These are phyloP conservation scores for Pungitius pungitius DNA, from an alignment of 2,113 vertebrate species.

Conservation along the genomic window DNA sequence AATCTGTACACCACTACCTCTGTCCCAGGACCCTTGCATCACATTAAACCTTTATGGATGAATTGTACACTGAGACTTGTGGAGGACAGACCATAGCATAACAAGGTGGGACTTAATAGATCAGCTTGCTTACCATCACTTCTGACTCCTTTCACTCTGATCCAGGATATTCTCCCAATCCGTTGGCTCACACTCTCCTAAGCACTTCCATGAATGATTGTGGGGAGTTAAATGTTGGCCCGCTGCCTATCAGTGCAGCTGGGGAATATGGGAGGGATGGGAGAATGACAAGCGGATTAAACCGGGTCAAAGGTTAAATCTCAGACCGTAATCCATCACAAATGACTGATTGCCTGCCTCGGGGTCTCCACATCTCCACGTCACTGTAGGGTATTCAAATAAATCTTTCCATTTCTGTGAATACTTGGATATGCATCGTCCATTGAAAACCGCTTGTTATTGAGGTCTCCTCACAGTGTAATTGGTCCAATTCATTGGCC, in stretches of 20 bases:
- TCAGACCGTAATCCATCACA: constrained; percentile 60
- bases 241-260: constrained; percentile 77
- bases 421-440: constrained; percentile 20
- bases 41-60: background rate
- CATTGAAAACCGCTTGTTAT: constrained; percentile 7
- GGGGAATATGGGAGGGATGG: constrained; percentile 61
- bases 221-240: constrained; percentile 67
- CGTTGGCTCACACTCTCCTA: constrained; percentile 61
- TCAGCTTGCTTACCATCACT: constrained; percentile 19
- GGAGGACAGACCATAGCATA: background rate
- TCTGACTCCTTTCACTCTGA: constrained; percentile 38
- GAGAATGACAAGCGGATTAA: constrained; percentile 59
- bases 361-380: constrained; percentile 46
- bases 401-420: background rate
- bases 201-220: constrained; percentile 68
- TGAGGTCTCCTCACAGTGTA: background rate
- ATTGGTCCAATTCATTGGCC: background rate
- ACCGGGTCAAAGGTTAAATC: constrained; percentile 57
- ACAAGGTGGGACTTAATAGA: background rate
- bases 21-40: background rate
- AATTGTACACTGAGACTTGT: background rate
- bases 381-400: constrained; percentile 37
- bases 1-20: background rate
- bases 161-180: constrained; percentile 39
- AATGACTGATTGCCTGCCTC: constrained; percentile 64